Evolutionary conservation across 2,797 vertebrate species (phyloP).

Genomic region (Oophaga sylvatica): DNA sequence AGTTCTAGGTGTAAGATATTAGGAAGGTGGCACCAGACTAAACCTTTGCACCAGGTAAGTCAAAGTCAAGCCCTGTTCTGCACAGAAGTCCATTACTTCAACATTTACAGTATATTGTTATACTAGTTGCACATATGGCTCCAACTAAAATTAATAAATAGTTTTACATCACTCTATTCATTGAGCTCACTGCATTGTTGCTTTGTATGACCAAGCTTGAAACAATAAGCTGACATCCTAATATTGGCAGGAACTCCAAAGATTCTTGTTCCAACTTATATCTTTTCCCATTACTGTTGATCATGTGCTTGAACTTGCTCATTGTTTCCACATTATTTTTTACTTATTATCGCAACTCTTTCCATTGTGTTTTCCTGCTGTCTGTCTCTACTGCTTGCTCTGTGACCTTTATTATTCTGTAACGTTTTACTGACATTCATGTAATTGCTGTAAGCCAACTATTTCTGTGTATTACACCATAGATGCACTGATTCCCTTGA

Average conservation of each 20-base stretch:
- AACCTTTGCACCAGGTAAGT: too few species aligned
- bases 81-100: too few species aligned
- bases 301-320: slow-evolving; percentile 28
- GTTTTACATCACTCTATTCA: background rate
- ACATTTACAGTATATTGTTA: background rate
- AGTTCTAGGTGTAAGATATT: too few species aligned
- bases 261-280: slow-evolving; percentile 44
- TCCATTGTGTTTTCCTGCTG: slow-evolving; percentile 49
- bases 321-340: slow-evolving; percentile 50
- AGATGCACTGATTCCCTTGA: background rate
- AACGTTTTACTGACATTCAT: background rate
- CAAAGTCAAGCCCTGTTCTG: too few species aligned
- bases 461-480: too few species aligned
- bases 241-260: slow-evolving; percentile 39
- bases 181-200: slow-evolving; percentile 8
- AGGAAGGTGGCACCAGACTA: too few species aligned
- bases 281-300: slow-evolving; percentile 52
- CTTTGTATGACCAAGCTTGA: slow-evolving; percentile 35
- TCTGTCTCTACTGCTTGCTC: slow-evolving; percentile 33
- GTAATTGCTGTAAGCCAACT: background rate
- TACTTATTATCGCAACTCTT: slow-evolving; percentile 40
- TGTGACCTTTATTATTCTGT: slow-evolving; percentile 45
- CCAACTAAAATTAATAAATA: background rate
- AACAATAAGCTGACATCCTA: slow-evolving; percentile 47
- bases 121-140: background rate